These are phyloP conservation scores for Streptopelia turtur DNA, from an alignment of 2,797 vertebrate species.

Conservation along the genomic window DNA sequence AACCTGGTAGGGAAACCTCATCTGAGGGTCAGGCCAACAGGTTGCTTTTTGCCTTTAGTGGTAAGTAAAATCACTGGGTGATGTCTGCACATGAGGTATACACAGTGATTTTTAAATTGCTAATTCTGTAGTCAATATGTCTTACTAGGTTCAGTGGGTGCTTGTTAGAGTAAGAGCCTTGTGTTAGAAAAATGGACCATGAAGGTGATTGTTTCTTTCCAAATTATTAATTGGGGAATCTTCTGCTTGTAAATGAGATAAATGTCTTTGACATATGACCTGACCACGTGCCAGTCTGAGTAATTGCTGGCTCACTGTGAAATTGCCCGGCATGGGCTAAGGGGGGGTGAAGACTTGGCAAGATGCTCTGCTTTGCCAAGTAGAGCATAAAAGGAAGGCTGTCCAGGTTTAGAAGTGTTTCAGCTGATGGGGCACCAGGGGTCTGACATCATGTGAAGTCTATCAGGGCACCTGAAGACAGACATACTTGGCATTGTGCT, in stretches of 20 bases:
- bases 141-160: background rate
- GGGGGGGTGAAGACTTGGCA: background rate
- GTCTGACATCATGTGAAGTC: background rate
- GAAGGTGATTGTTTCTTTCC: slow-evolving; percentile 1
- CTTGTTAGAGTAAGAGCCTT: background rate
- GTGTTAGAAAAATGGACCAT: background rate
- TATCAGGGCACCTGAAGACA: background rate
- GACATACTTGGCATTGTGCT: background rate
- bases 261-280: background rate
- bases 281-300: background rate
- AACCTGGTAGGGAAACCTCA: background rate
- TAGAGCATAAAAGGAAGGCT: background rate
- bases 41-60: background rate
- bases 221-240: slow-evolving; percentile 7
- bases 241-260: slow-evolving; percentile 7
- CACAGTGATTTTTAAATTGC: background rate
- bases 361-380: background rate
- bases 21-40: background rate
- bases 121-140: background rate
- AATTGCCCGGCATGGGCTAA: background rate
- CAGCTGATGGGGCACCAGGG: background rate
- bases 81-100: background rate
- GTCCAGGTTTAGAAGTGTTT: background rate
- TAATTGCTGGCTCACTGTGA: background rate
- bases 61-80: background rate